Evolutionary conservation across 2,888 invertebrate genomes (phyloP).

Genomic region (Heliconius charithonia): DNA sequence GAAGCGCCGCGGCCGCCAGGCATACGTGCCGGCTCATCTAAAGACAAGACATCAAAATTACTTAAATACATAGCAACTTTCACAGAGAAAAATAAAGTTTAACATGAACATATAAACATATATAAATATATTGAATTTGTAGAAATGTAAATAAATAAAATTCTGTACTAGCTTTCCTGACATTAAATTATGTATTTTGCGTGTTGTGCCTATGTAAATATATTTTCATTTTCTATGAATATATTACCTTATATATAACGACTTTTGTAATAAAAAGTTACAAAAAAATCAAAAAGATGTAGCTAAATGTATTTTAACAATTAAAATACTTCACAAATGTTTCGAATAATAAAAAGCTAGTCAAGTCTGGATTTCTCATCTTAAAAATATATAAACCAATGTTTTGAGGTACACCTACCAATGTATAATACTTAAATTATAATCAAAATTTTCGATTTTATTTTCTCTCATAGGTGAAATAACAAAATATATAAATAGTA

Average conservation of each 20-base stretch:
- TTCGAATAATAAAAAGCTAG: no score
- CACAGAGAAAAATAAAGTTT: neutral
- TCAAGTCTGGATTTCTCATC: no score
- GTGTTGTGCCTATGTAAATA: no score
- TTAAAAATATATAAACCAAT: neutral
- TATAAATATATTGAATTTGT: no score
- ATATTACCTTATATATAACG: neutral
- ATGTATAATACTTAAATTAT: neutral
- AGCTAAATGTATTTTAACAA: neutral
- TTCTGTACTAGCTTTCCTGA: no score
- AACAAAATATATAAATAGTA: neutral
- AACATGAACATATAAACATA: neutral
- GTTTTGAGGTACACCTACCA: neutral
- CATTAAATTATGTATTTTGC: no score
- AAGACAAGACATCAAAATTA: slow-evolving; percentile 32
- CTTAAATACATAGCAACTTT: slow-evolving; percentile 2
- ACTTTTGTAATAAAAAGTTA: neutral
- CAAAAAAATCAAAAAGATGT: neutral
- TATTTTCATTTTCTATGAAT: no score
- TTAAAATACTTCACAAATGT: no score
- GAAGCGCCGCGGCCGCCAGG: slow-evolving; percentile 68
- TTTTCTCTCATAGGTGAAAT: neutral
- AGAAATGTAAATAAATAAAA: no score
- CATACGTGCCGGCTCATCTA: slow-evolving; percentile 78
- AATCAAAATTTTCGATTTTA: neutral